Evolutionary conservation across 2,797 vertebrate genomes (phyloP).

Genomic region (Premnoplex brunnescens): DNA sequence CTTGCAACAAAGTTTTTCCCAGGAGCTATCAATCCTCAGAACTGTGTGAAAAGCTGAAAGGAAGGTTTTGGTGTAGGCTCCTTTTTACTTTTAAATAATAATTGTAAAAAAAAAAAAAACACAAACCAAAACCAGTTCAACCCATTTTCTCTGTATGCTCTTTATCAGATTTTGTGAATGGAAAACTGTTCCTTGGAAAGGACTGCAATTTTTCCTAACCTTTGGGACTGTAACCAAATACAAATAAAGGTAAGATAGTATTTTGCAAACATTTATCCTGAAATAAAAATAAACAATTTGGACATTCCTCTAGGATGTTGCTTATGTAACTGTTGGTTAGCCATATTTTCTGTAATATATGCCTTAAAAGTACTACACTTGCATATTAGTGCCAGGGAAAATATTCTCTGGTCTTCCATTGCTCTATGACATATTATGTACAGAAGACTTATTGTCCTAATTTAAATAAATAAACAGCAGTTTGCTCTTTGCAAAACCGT

Average conservation of each 20-base stretch:
- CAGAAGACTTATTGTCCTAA: background rate
- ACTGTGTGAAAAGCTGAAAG: background rate
- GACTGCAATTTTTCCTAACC: background rate
- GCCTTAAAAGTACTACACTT: background rate
- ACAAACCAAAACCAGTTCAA: background rate
- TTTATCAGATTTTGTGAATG: background rate
- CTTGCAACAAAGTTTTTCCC: background rate
- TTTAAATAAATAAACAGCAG: conserved; percentile 24
- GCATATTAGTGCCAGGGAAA: background rate
- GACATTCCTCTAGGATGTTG: background rate
- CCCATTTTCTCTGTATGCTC: background rate
- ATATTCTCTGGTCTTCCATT: background rate
- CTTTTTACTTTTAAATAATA: background rate
- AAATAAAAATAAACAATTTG: background rate
- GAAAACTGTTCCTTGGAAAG: background rate
- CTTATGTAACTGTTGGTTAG: background rate
- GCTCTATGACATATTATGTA: background rate
- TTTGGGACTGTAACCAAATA: background rate
- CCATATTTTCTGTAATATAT: conserved; percentile 10
- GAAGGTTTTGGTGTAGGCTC: background rate
- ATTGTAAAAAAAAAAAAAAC: background rate
- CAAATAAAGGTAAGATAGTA: background rate
- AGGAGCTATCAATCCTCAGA: background rate
- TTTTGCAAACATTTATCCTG: background rate
- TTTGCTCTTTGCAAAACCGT: background rate